phyloP scores from a whole-genome alignment of 2,888 invertebrate species.

The Tinea trinotella region DNA sequence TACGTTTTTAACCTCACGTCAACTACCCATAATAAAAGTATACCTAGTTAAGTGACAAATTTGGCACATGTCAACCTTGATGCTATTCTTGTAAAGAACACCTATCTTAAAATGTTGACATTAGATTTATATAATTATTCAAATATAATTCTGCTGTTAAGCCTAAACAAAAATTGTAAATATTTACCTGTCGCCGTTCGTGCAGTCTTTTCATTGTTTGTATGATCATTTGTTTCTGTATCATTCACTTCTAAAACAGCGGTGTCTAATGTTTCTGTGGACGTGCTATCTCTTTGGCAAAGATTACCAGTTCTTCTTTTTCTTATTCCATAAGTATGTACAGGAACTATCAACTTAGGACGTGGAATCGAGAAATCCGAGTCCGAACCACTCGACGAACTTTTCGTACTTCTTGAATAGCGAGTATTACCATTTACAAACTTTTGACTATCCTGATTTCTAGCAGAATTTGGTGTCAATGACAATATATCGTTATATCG shows the following conservation, averaged over 20 bases:
- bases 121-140: not conserved
- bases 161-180: not conserved
- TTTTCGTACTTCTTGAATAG: constrained; percentile 59
- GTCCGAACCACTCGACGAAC: constrained; percentile 69
- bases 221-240: constrained; percentile 40
- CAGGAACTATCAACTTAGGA: constrained; percentile 89
- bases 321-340: constrained; percentile 87
- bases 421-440: constrained; percentile 45
- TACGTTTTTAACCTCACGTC: not conserved
- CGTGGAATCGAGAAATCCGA: constrained; percentile 87
- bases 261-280: constrained; percentile 56
- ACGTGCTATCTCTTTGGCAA: constrained; percentile 59
- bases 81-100: not conserved
- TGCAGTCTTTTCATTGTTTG: not conserved
- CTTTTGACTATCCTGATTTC: constrained; percentile 30
- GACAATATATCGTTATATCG: constrained; percentile 60
- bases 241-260: constrained; percentile 58
- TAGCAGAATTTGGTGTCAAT: constrained; percentile 32
- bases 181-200: not conserved
- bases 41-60: not conserved
- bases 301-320: constrained; percentile 86
- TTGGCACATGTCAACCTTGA: not conserved
- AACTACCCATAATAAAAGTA: not conserved
- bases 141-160: not conserved
- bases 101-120: constrained; percentile 1